phyloP scores from a whole-genome alignment of 1,140 invertebrate genomes.

The Drosophila pruinosa region DNA sequence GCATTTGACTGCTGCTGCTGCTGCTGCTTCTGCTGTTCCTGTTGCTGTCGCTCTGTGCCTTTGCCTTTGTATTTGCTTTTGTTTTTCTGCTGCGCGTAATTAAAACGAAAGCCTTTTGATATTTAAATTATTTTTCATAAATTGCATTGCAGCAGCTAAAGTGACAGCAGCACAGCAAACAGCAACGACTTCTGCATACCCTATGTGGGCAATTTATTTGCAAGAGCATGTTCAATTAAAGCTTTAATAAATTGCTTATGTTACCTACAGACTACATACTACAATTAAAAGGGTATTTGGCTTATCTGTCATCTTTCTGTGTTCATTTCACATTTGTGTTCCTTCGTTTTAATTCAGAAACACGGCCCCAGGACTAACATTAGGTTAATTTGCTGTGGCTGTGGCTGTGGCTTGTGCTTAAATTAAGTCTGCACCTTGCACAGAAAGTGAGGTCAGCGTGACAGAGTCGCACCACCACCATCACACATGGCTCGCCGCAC shows the following conservation, averaged over 20 bases:
- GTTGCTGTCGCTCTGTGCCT: constrained; percentile 20
- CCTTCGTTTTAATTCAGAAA: constrained; percentile 48
- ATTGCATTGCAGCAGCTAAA: constrained; percentile 61
- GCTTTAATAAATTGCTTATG: too few relatives aligned
- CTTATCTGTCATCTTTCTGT: neutral
- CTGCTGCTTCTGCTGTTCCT: constrained; percentile 4
- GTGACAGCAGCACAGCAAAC: neutral
- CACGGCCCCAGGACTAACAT: constrained; percentile 42
- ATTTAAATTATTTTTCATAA: constrained; percentile 82
- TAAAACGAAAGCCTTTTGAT: constrained; percentile 81
- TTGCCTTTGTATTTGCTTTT: constrained; percentile 48
- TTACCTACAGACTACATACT: too few relatives aligned
- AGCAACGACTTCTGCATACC: constrained; percentile 2
- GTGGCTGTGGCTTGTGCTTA: constrained; percentile 69
- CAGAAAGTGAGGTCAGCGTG: constrained; percentile 10
- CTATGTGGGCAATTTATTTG: neutral
- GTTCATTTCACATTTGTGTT: constrained; percentile 20
- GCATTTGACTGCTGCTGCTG: constrained; percentile 40
- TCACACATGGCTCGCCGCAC: constrained; percentile 20
- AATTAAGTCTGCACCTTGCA: constrained; percentile 56
- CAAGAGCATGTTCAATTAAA: neutral
- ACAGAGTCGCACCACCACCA: neutral
- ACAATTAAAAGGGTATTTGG: neutral
- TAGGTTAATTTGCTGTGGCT: constrained; percentile 74
- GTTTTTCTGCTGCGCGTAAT: constrained; percentile 69